Base-by-base conservation (phyloP, 2,113 vertebrate species). In the Corythornis madagascariensis region DNA sequence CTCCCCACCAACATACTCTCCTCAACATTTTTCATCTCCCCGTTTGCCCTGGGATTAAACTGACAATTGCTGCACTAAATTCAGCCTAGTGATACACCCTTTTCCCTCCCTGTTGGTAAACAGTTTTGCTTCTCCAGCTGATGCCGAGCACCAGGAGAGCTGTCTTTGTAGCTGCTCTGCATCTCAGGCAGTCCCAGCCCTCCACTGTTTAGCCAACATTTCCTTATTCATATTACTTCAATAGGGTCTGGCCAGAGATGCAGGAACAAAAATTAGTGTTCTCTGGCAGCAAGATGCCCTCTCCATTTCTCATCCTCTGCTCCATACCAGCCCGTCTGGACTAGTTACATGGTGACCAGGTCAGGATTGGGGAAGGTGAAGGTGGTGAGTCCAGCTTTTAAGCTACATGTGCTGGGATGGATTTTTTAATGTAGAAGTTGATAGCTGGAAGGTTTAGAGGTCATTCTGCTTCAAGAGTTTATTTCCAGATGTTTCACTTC, bases 401-500 rank as follows among this genome's bases (percentile, higher is more conserved):
- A 38, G 21, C 21, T 1, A 0, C 31, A 0, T 10, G n/a, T 43
- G 60, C 56, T 67, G 70, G 64, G 33, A 28, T 57, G 76, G 35
- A 31, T 13, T 83, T 91, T 91, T 1, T 13, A 65, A 73, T 2
- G 11, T 42, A 65, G 67, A 75, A 57, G 25, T 31, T 50, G 64
- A 42, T 16, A 40, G 47, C 55, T 64, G 40, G 40, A 43, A 20
- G 19, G 11, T 7, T 22, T 16, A 83, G 76, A 64, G 76, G 42
- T 77, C 65, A 29, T 66, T 76, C 40, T 61, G n/a, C 74, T 80
- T 65, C 81, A 45, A 28, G 63, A 78, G 75, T 61, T 85, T 72
- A 50, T 42, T 87, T 80, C 89, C 81, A 85, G 33, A 47, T 72
- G 43, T 74, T 93, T 79, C 65, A 10, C 67, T 92, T 89, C 94